Percentiles rank a stretch among this genome's conserved stretches.
Evolutionary conservation across 1,140 invertebrate species (phyloP).

Genomic region (Pemphigus obesinymphae): DNA sequence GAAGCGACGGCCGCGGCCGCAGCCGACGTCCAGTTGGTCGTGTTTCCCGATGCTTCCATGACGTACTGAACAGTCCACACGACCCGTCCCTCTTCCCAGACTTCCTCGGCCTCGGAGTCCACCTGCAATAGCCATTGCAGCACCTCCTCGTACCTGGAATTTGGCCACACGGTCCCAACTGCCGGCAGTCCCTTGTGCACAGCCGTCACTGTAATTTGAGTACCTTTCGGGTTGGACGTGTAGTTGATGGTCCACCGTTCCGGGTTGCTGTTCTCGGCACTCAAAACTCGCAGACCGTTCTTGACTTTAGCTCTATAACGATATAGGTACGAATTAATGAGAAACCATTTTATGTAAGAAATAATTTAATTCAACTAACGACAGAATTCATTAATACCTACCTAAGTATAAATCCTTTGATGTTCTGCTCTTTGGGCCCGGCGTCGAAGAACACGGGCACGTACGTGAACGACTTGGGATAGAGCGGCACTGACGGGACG

Average conservation of each 20-base stretch:
- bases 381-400: no score
- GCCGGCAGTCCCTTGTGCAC: constrained; percentile 56
- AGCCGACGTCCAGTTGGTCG: constrained; percentile 36
- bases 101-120: constrained; percentile 68
- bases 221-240: constrained; percentile 76
- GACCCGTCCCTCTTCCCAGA: constrained; percentile 72
- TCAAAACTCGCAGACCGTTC: constrained; percentile 74
- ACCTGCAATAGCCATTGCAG: constrained; percentile 88
- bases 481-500: constrained; percentile 79
- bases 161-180: neutral
- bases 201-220: constrained; percentile 77
- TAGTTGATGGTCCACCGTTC: constrained; percentile 77
- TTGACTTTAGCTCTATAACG: constrained; percentile 75
- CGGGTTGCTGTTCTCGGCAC: constrained; percentile 66
- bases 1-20: neutral
- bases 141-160: constrained; percentile 69
- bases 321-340: no score
- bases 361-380: no score
- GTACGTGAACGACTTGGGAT: constrained; percentile 81
- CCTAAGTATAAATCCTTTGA: constrained; percentile 78
- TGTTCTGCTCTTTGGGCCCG: constrained; percentile 49
- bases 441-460: constrained; percentile 61
- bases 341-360: no score
- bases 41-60: constrained; percentile 41
- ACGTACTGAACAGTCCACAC: constrained; percentile 71